Evolutionary conservation across 1,140 invertebrate species (phyloP), one percentile per base, ranked within the genome.

Genomic region (Conopomorpha cramerella): DNA sequence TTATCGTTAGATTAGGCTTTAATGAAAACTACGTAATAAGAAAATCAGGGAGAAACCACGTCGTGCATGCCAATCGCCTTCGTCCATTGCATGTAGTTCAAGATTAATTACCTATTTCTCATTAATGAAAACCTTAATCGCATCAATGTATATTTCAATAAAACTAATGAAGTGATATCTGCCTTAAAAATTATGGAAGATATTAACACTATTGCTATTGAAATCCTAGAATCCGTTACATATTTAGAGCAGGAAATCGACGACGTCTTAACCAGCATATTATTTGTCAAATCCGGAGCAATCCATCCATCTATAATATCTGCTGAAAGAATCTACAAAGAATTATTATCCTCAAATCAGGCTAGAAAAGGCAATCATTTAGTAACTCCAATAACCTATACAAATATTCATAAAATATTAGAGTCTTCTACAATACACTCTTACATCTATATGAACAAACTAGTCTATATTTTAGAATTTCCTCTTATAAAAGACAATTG

Each of bases 1-100:
- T 51, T 45, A 44, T 66, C 10, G 43, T 54, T 12, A 34, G 53
- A 18, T 28, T 58, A 26, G 49, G 52, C 16, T 51, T 58, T 34
- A 66, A 66, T 39, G 46, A 66, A 38, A 54, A 56, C 34, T 56
- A 56, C 36, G 1, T 54, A 7, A 51, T 51, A 14, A 35, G 14
- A 23, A 56, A 60, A 37, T 45, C 43, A 0, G 38, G 38, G 11
- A 40, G 23, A 34, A 54, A 45, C 11, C 39, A 51, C 34, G 7
- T 51, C 1, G 49, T 54, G 0, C 53, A 56, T 32, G 50, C 44
- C 8, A 51, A 54, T 40, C 37, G 45, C 1, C 23, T 54, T 18
- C 15, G 44, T 25, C 51, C 45, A 30, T 45, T 30, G 14, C 29
- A 10, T 27, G 19, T 23, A 23, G 19, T 23, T 10, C 19, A 23